These are phyloP conservation scores for Drosophila crucigera DNA, from an alignment of 2,888 invertebrate genomes.

Conservation along the genomic window DNA sequence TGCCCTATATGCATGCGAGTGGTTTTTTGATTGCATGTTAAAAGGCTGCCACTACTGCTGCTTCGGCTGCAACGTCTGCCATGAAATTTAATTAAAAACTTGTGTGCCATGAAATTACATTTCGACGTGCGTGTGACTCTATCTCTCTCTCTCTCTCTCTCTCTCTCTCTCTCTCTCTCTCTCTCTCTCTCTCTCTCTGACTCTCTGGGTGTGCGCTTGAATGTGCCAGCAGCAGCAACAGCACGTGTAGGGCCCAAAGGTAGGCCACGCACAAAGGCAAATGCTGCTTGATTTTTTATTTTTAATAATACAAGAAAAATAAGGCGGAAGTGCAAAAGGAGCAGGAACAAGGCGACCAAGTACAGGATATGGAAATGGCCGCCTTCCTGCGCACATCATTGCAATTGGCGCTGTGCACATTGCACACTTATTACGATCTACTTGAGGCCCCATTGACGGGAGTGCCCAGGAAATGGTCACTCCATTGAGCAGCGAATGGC, in stretches of 20 bases:
- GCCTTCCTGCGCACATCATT: conserved; percentile 50
- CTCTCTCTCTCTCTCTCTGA: neutral
- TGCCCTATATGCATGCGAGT: conserved; percentile 77
- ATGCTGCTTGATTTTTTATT: conserved; percentile 61
- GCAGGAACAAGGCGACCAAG: conserved; percentile 21
- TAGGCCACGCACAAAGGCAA: conserved; percentile 55
- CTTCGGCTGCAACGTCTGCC: conserved; percentile 62
- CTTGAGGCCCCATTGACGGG: conserved; percentile 22
- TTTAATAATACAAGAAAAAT: conserved; percentile 18
- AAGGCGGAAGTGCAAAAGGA: neutral
- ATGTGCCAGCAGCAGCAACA: conserved; percentile 30
- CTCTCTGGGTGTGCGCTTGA: conserved; percentile 28
- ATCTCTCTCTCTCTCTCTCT: neutral
- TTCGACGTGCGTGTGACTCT: conserved; percentile 67
- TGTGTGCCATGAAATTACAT: conserved; percentile 82
- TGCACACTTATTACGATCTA: conserved; percentile 43
- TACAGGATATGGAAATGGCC: conserved; percentile 59
- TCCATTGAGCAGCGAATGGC: neutral
- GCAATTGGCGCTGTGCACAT: conserved; percentile 42
- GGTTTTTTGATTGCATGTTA: conserved; percentile 80
- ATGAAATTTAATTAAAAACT: conserved; percentile 81
- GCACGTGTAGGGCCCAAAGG: conserved; percentile 62
- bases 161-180: conserved; percentile 2
- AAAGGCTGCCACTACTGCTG: conserved; percentile 63
- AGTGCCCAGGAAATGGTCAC: conserved; percentile 33